phyloP scores from a whole-genome alignment of 2,113 vertebrate species.

The Thunnus thynnus region DNA sequence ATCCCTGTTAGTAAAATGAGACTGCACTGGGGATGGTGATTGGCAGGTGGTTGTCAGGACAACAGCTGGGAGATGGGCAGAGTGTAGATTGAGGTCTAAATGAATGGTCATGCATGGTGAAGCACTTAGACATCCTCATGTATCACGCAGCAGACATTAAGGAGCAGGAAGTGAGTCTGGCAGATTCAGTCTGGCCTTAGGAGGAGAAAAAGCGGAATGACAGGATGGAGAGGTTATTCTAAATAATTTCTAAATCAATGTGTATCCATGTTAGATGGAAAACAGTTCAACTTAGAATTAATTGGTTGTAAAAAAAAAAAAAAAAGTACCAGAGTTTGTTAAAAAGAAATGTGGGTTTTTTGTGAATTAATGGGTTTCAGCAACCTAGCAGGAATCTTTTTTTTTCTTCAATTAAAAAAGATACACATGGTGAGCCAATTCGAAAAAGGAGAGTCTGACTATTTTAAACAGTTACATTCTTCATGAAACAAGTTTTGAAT shows the following conservation, averaged over 20 bases:
- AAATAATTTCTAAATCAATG: background rate
- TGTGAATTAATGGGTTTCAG: too few relatives aligned
- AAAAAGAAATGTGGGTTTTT: too few relatives aligned
- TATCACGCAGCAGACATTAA: conserved; percentile 33
- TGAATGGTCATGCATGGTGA: conserved; percentile 65
- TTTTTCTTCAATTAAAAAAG: too few relatives aligned
- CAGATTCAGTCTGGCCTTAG: conserved; percentile 17
- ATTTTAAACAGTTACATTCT: conserved; percentile 3
- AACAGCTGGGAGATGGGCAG: conserved; percentile 66
- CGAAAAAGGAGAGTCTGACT: background rate
- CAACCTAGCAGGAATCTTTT: too few relatives aligned
- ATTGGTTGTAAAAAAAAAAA: too few relatives aligned
- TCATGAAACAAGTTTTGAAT: conserved; percentile 9
- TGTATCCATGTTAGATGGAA: background rate
- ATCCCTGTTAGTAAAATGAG: conserved; percentile 52
- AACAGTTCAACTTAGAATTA: background rate
- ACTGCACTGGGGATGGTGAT: conserved; percentile 30
- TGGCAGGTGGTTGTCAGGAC: conserved; percentile 69
- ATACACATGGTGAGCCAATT: too few relatives aligned
- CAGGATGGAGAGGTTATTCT: conserved; percentile 8
- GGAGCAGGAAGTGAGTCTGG: conserved; percentile 49
- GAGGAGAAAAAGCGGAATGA: background rate
- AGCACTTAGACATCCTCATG: conserved; percentile 35
- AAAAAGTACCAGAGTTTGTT: background rate
- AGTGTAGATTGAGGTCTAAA: conserved; percentile 64